Base-by-base conservation (phyloP, 2,113 vertebrate genomes). In the Trinectes maculatus region DNA sequence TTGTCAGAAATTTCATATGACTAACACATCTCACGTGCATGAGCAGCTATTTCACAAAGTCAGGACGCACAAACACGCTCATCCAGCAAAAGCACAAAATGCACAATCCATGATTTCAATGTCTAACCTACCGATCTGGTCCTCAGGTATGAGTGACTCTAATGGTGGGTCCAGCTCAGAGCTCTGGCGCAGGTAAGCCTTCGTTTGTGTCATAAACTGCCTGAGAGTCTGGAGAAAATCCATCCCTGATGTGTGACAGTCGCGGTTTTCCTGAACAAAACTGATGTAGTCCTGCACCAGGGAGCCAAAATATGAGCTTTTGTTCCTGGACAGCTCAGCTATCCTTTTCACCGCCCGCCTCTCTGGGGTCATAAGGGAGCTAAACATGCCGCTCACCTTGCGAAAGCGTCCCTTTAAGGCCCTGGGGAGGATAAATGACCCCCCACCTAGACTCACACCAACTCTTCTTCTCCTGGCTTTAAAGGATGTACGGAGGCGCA, bases 121-220 rank as follows among this genome's bases (percentile, higher is more conserved):
- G 18, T 10, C 22, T 0, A 1, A 46, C 95, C 96, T 90, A 99
- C 97, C 97, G 43, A 99, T 98, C 84, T 96, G 95, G 82, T 98
- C 96, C 86, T 98, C 96, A 0, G 97, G 96, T 85, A 99, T 98
- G 64, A 98, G 91, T 0, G 97, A 97, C 73, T 98, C 96, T 0
- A 99, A 93, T 0, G 96, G 97, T 0, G 97, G 97, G 66, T 98
- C 94, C 18, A 99, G 91, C 86, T 99, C 97, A 0, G 96, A 98
- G 88, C 95, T 96, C 90, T 99, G 97, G 19, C 93, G 87, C 90
- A 99, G 87, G 77, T 98, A 99, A 62, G 95, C 96, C 92, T 99
- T 99, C 76, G 97, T 96, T 71, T 99, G 97, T 6, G 96, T 98
- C 94, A 99, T 95, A 65, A 98, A 98, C 88, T 98, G 96, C 48